Evolutionary conservation across 2,113 vertebrate species (phyloP).

Genomic region (Perca flavescens): DNA sequence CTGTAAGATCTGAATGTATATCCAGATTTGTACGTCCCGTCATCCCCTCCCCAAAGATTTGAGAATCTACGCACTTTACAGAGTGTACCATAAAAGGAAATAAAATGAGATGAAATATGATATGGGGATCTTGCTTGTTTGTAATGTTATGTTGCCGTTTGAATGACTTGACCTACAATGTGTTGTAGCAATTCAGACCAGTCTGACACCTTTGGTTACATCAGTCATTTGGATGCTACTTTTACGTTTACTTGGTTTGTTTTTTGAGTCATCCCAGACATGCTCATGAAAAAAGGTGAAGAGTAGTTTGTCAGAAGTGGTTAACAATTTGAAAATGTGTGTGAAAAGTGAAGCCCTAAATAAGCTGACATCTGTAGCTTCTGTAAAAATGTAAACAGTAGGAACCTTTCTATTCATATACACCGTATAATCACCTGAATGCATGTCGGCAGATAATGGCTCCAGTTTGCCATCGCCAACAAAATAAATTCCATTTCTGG

Average conservation of each 20-base stretch:
- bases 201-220: neutral
- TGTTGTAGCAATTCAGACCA: neutral
- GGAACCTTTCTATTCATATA: no score
- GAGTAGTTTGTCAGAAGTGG: no score
- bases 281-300: no score
- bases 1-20: slow-evolving; percentile 73
- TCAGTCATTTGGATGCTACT: slow-evolving; percentile 13
- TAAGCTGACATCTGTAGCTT: no score
- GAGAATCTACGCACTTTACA: slow-evolving; percentile 80
- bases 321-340: no score
- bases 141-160: neutral
- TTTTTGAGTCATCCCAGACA: no score
- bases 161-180: neutral
- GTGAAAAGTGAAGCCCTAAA: no score
- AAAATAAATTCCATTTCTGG: neutral
- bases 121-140: slow-evolving; percentile 13
- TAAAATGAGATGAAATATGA: slow-evolving; percentile 63
- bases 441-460: neutral
- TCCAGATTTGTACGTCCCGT: slow-evolving; percentile 37
- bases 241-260: neutral
- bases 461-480: neutral
- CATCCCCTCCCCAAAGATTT: slow-evolving; percentile 32
- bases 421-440: no score
- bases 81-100: slow-evolving; percentile 76
- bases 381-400: no score